A percentile compares a stretch with the other conserved stretches of the same genome.
These are phyloP conservation scores for Anoplolepis gracilipes DNA, from an alignment of 1,140 invertebrate genomes.

Conservation along the genomic window DNA sequence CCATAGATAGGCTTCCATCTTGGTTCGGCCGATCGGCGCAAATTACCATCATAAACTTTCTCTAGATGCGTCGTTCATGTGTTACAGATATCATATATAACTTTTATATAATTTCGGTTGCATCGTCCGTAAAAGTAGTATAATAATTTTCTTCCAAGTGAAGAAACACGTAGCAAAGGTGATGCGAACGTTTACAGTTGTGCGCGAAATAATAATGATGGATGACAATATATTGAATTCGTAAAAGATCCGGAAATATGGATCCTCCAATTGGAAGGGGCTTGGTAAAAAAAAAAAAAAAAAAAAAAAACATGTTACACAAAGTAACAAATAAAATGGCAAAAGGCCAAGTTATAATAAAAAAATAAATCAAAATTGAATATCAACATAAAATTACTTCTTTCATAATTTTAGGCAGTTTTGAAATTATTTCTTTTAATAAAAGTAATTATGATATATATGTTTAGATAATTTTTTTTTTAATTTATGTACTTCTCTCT, in stretches of 20 bases:
- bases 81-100: slow-evolving; percentile 69
- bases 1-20: slow-evolving; percentile 55
- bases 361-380: not conserved
- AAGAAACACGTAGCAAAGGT: not conserved
- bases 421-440: not conserved
- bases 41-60: slow-evolving; percentile 24
- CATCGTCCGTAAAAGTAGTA: slow-evolving; percentile 34
- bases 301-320: not conserved
- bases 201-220: not conserved
- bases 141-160: slow-evolving; percentile 26
- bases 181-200: slow-evolving; percentile 31
- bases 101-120: slow-evolving; percentile 56
- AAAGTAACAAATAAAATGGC: too few relatives aligned
- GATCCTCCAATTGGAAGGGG: not conserved
- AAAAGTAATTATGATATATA: not conserved
- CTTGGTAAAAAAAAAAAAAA: not conserved
- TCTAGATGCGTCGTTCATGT: slow-evolving; percentile 63
- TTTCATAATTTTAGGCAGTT: not conserved
- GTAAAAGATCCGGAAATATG: not conserved
- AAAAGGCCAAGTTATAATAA: not conserved
- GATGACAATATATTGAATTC: not conserved
- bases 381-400: not conserved
- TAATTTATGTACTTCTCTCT: not conserved
- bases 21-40: slow-evolving; percentile 17
- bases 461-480: not conserved